Evolutionary conservation across 2,113 vertebrate species (phyloP), one percentile per base, ranked within the genome.

Genomic region (Rhinogobius similis): DNA sequence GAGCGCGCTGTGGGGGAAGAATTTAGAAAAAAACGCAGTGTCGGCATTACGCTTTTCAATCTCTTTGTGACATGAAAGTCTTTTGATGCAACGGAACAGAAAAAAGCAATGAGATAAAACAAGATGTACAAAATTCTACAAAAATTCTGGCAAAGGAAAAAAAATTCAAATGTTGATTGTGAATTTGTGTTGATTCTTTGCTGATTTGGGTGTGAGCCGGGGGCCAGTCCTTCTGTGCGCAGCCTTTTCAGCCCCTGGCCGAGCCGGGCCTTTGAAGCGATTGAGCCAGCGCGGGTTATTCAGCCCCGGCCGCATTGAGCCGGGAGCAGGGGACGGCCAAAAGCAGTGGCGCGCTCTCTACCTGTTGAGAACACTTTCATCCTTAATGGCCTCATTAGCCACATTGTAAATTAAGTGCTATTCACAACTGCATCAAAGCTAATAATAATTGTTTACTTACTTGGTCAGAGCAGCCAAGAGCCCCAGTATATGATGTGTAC

Each of bases 301-400:
- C 83, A 85, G 52, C 3, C 52, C 23, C 23, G 29, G 58, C 85
- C 86, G 85, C 86, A 89, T 89, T 88, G 86, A 87, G 67, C n/a
- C 18, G 20, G 43, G 72, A 23, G n/a, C 50, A 21, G 50, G 50
- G 50, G 50, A 52, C 11, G 52, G 52, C 12, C 21, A 55, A 55
- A 26, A 55, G 52, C 52, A 87, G 87, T 87, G 82, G 87, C 85
- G 84, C 81, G 83, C 90, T 80, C 88, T 88, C 89, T 92, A 94
- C 92, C 93, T 93, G 92, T 93, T 93, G 92, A 94, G 92, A 91
- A 92, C 86, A 85, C 91, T 93, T 93, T 94, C 90, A 90, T 94
- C 90, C 90, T 89, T 91, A 93, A 93, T 93, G 87, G 91, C 84
- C 91, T 93, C 88, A 92, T 94, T 93, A 93, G 91, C 83, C 90